Evolutionary conservation across 2,888 invertebrate genomes (phyloP).

Genomic region (Drosophila koepferae): DNA sequence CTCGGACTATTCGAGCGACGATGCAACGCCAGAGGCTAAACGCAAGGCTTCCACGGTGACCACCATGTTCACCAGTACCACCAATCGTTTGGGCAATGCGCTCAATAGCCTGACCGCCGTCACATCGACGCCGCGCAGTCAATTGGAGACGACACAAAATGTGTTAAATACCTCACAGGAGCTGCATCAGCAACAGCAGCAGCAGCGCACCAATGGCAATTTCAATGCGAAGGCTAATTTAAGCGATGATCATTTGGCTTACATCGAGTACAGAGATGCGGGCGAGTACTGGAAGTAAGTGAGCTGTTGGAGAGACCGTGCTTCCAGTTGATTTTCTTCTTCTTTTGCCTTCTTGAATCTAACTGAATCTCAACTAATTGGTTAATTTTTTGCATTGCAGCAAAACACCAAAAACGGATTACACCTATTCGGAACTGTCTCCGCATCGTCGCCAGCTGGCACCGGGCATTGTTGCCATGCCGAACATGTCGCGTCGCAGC

Average conservation of each 20-base stretch:
- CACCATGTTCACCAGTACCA: slow-evolving; percentile 53
- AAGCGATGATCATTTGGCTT: slow-evolving; percentile 87
- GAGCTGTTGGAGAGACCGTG: not conserved
- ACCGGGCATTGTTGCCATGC: slow-evolving; percentile 93
- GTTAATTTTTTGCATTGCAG: slow-evolving; percentile 85
- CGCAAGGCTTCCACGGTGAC: slow-evolving; percentile 47
- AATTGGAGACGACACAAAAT: slow-evolving; percentile 81
- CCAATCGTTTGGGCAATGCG: slow-evolving; percentile 44
- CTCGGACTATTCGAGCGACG: slow-evolving; percentile 88
- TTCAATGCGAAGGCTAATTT: slow-evolving; percentile 65
- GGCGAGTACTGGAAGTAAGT: slow-evolving; percentile 95
- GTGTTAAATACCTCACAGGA: slow-evolving; percentile 79
- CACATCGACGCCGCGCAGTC: slow-evolving; percentile 79
- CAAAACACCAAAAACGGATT: slow-evolving; percentile 95
- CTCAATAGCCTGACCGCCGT: slow-evolving; percentile 47
- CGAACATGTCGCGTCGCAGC: slow-evolving; percentile 94
- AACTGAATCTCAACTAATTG: not conserved
- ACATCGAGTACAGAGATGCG: slow-evolving; percentile 90
- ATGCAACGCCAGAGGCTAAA: slow-evolving; percentile 79
- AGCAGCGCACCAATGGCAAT: slow-evolving; percentile 53
- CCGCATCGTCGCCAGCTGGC: slow-evolving; percentile 92
- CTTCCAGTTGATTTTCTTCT: not conserved
- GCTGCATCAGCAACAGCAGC: slow-evolving; percentile 39
- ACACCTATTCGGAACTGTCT: slow-evolving; percentile 94
- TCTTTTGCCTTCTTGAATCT: not conserved